phyloP scores from a whole-genome alignment of 2,797 vertebrate genomes.

The Pangasius sanitwongsei region DNA sequence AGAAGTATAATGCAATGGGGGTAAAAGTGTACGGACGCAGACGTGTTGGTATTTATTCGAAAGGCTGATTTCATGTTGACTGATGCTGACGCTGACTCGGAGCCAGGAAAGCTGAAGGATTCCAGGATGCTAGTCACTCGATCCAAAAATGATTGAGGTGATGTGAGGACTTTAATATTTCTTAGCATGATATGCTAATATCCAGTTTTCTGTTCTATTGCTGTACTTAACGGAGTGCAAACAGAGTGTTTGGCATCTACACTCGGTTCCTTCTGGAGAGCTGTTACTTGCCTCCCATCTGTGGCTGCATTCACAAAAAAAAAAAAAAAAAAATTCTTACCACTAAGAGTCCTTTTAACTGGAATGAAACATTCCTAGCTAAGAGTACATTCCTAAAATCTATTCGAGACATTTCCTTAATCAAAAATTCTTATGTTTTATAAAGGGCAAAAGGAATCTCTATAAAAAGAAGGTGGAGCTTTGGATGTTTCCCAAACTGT shows the following conservation, averaged over 20 bases:
- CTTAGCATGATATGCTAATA: neutral
- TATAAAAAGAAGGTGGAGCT: neutral
- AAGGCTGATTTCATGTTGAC: constrained; percentile 49
- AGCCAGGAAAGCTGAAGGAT: constrained; percentile 17
- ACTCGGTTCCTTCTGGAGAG: constrained; percentile 38
- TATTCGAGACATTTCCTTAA: neutral
- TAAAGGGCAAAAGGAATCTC: neutral
- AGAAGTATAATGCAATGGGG: constrained; percentile 66
- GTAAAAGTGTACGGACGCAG: constrained; percentile 69
- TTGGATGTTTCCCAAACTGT: too few species aligned
- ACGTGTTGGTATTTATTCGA: constrained; percentile 62
- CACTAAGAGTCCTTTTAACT: neutral
- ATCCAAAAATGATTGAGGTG: neutral
- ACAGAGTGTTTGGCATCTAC: constrained; percentile 35
- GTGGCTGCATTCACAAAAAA: constrained; percentile 27
- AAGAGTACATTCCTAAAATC: neutral
- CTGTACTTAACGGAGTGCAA: constrained; percentile 28
- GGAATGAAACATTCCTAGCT: neutral
- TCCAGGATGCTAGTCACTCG: neutral
- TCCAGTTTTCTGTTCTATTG: constrained; percentile 7
- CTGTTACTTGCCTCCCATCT: constrained; percentile 48
- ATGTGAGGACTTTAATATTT: neutral
- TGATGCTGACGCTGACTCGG: neutral
- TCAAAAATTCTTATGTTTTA: neutral
- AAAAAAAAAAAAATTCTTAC: neutral